These are phyloP conservation scores for Urechis unicinctus DNA, from an alignment of 2,888 invertebrate species.

Conservation along the genomic window DNA sequence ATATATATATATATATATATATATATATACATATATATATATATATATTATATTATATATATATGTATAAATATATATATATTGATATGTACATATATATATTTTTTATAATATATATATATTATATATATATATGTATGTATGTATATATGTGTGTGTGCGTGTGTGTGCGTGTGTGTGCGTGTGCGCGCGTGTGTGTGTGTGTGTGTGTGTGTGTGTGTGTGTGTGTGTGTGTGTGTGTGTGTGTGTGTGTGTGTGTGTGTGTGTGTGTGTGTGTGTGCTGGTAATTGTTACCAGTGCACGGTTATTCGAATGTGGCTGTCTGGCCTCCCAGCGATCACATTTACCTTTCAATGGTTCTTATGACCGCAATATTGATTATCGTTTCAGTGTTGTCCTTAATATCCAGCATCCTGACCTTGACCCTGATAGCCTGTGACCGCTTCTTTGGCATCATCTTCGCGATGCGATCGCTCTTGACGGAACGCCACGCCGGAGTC, in stretches of 20 bases:
- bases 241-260: conserved; percentile 1
- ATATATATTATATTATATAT: neutral
- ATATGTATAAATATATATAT: too few relatives aligned
- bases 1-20: neutral
- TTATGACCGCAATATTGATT: too few relatives aligned
- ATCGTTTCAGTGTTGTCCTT: conserved; percentile 60
- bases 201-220: neutral
- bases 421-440: conserved; percentile 75
- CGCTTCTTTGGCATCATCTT: conserved; percentile 73
- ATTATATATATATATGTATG: too few relatives aligned
- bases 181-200: neutral
- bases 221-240: neutral
- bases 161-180: neutral
- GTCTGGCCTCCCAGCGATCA: too few relatives aligned
- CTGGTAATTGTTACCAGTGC: too few relatives aligned
- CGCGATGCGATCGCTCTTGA: conserved; percentile 66
- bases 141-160: conserved; percentile 1
- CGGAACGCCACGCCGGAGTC: conserved; percentile 53
- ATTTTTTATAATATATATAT: too few relatives aligned
- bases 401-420: conserved; percentile 69
- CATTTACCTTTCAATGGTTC: too few relatives aligned
- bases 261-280: too few relatives aligned
- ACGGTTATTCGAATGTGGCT: too few relatives aligned
- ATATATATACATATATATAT: neutral
- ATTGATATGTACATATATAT: too few relatives aligned